These are phyloP conservation scores for Panzeria rudis DNA, from an alignment of 2,888 invertebrate species.

Conservation along the genomic window DNA sequence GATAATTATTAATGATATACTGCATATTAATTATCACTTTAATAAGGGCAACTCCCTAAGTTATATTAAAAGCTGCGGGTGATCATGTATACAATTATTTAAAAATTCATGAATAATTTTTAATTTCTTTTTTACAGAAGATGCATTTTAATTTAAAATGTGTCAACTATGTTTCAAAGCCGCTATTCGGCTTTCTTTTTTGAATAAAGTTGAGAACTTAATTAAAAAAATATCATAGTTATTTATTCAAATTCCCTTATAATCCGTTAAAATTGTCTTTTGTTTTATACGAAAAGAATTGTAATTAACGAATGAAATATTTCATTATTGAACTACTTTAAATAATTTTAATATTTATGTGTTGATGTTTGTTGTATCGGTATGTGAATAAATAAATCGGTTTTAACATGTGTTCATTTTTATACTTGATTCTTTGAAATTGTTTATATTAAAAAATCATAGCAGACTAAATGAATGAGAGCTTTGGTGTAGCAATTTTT, in stretches of 20 bases:
- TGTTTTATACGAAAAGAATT: neutral
- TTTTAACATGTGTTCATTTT: conserved; percentile 47
- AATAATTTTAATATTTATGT: conserved; percentile 27
- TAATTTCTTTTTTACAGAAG: neutral
- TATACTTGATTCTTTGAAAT: conserved; percentile 30
- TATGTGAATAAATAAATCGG: conserved; percentile 26
- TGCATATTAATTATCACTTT: conserved; percentile 4
- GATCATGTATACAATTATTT: neutral
- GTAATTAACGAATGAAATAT: conserved; percentile 36
- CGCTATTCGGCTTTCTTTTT: neutral
- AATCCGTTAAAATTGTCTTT: conserved; percentile 38
- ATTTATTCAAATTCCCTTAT: neutral
- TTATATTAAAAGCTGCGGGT: neutral
- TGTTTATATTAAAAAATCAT: conserved; percentile 6
- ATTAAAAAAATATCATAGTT: conserved; percentile 3
- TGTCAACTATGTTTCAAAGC: neutral
- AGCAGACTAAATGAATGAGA: neutral
- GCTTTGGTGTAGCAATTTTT: conserved; percentile 4
- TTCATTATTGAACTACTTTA: conserved; percentile 34
- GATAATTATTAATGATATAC: neutral
- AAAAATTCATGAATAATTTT: neutral
- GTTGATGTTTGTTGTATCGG: conserved; percentile 19
- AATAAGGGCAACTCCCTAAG: neutral
- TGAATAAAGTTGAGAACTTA: neutral
- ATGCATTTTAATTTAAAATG: conserved; percentile 1